Conservation (phyloP, 2,113 vertebrate genomes). For the Pseudopipra pipra region DNA sequence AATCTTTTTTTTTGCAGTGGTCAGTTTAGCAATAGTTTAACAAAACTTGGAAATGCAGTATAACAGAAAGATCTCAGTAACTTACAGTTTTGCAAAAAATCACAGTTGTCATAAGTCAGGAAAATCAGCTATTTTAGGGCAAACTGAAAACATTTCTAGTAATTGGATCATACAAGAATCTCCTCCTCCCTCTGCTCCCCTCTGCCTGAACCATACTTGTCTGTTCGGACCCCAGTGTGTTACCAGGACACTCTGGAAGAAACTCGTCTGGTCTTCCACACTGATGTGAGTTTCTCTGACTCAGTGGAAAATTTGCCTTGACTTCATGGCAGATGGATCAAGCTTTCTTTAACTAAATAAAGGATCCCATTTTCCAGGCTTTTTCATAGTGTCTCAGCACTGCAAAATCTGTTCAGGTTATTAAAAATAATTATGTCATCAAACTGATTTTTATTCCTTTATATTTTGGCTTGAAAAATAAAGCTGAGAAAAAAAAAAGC, state of each 20-base stretch:
- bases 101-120: neutral
- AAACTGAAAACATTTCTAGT: neutral
- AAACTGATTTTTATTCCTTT: constrained; percentile 25
- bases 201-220: neutral
- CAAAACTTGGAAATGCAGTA: neutral
- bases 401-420: constrained; percentile 2
- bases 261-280: neutral
- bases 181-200: neutral
- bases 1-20: neutral
- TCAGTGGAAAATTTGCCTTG: neutral
- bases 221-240: neutral
- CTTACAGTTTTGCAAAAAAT: neutral
- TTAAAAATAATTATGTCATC: constrained; percentile 20
- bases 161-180: neutral
- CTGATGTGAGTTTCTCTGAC: neutral
- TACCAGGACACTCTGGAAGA: neutral
- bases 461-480: constrained; percentile 18
- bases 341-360: neutral
- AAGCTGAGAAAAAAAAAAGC: neutral
- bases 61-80: neutral
- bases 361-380: neutral
- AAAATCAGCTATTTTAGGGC: neutral
- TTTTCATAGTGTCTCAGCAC: neutral
- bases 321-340: constrained; percentile 3
- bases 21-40: neutral